Base-by-base conservation (phyloP, 53 echinoderm and acorn worm species). In the Actinopyga echinites region DNA sequence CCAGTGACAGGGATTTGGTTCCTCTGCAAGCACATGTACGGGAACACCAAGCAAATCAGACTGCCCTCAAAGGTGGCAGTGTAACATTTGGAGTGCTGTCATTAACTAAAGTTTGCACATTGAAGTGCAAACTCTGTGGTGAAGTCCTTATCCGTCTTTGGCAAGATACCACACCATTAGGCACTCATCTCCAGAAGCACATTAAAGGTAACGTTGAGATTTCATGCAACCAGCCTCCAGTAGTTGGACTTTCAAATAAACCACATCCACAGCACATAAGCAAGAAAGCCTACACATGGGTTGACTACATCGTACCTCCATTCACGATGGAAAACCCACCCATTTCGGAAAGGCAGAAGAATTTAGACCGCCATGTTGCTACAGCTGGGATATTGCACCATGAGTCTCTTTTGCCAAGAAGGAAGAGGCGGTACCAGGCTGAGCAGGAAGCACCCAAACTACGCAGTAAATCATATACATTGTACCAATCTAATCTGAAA, bases 301-400 rank as follows among this genome's bases (percentile, higher is more conserved):
- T 95, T 55, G 95, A 95, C 71, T 89, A 89, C 79, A 91, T 95
- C 44, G 95, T 91, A 20, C 95, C 95, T 45, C 95, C 95, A 30
- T 95, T 91, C 80, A 91, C 85, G 40, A 81, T 91, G 58, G 85
- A 86, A 7, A 91, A 91, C 79, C 79, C 89, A 79, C 95, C 95
- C 29, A 89, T 87, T 35, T 95, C 95, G 12, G 35, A 67, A 17
- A 87, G 83, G 60, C 80, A 79, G 60, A 91, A 88, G 20, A 83
- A 62, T 25, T 85, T 95, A 25, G 87, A 89, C 44, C 56, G 34
- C 25, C 89, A 87, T 42, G 66, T 89, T 33, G 69, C 81, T 29
- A 91, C 95, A 20, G 30, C 24, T 23, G 80, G 84, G 23, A 83
- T 80, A 9, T 60, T 91, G n/a, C 91, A 91, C 31, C 74, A 78